These are phyloP conservation scores for Drosophila trapezifrons DNA, from an alignment of 1,140 invertebrate species.

Conservation along the genomic window DNA sequence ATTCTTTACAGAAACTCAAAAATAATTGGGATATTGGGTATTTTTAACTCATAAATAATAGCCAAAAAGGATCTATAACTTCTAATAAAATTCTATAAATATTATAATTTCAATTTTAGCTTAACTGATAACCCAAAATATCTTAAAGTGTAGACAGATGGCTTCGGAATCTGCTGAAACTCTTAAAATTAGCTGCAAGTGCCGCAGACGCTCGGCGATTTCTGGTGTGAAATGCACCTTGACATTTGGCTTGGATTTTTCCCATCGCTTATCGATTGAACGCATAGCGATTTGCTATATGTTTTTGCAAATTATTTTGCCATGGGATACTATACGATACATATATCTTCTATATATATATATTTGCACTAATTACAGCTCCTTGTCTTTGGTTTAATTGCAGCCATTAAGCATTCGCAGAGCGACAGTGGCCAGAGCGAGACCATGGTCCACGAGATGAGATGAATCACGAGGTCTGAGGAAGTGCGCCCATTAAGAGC, in stretches of 20 bases:
- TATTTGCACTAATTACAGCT: constrained; percentile 55
- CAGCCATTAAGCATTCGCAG: constrained; percentile 63
- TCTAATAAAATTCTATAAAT: too few relatives aligned
- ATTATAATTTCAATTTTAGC: too few relatives aligned
- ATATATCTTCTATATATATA: too few relatives aligned
- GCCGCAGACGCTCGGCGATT: constrained; percentile 23
- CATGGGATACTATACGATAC: constrained; percentile 15
- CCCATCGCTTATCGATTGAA: constrained; percentile 56
- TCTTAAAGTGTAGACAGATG: constrained; percentile 12
- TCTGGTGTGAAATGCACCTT: constrained; percentile 82
- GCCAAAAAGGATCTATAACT: too few relatives aligned
- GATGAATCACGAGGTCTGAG: constrained; percentile 61
- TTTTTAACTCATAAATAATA: too few relatives aligned
- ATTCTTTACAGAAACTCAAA: too few relatives aligned
- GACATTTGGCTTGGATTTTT: constrained; percentile 67
- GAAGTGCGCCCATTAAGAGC: constrained; percentile 61
- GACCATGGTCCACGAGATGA: constrained; percentile 48
- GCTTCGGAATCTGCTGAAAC: constrained; percentile 52
- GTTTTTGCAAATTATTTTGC: constrained; percentile 39
- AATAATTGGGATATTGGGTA: too few relatives aligned
- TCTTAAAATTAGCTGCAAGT: constrained; percentile 72
- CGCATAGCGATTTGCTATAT: constrained; percentile 37
- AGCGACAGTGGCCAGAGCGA: constrained; percentile 38
- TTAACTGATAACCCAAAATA: too few relatives aligned
- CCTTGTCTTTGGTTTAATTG: constrained; percentile 65